Conservation (phyloP, 2,797 vertebrate genomes). For the Ceryle rudis region DNA sequence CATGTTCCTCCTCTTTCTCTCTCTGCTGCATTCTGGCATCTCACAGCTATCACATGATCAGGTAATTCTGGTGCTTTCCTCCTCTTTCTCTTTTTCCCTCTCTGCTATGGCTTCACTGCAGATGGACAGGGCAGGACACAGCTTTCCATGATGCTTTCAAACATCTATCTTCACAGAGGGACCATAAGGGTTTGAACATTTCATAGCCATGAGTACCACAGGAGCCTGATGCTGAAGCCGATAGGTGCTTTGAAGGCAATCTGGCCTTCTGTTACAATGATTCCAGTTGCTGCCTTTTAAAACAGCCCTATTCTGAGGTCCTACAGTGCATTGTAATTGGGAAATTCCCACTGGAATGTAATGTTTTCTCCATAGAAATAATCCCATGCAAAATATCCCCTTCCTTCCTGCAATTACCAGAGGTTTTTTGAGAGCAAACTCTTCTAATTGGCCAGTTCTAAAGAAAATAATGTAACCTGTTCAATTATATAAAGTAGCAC, state of each 20-base stretch:
- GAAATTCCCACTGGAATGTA: neutral
- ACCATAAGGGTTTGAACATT: neutral
- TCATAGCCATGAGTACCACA: neutral
- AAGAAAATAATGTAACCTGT: neutral
- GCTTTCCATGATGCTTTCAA: neutral
- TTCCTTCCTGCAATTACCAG: neutral
- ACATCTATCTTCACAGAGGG: neutral
- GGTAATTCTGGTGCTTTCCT: slow-evolving; percentile 91
- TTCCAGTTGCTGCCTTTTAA: neutral
- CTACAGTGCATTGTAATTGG: neutral
- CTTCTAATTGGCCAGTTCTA: neutral
- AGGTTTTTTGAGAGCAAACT: neutral
- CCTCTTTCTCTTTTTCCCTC: slow-evolving; percentile 68
- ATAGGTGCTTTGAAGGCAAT: slow-evolving; percentile 4
- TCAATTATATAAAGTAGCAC: neutral
- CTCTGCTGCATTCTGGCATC: slow-evolving; percentile 98
- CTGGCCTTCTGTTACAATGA: neutral
- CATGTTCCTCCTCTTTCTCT: slow-evolving; percentile 88
- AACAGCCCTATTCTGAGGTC: neutral
- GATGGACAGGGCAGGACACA: neutral
- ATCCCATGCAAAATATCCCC: neutral
- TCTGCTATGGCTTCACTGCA: slow-evolving; percentile 64
- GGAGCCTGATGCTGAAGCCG: neutral
- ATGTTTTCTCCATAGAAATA: neutral
- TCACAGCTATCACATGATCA: slow-evolving; percentile 99